Base-by-base conservation (phyloP, 1,140 invertebrate species). In the Telenomus remus region DNA sequence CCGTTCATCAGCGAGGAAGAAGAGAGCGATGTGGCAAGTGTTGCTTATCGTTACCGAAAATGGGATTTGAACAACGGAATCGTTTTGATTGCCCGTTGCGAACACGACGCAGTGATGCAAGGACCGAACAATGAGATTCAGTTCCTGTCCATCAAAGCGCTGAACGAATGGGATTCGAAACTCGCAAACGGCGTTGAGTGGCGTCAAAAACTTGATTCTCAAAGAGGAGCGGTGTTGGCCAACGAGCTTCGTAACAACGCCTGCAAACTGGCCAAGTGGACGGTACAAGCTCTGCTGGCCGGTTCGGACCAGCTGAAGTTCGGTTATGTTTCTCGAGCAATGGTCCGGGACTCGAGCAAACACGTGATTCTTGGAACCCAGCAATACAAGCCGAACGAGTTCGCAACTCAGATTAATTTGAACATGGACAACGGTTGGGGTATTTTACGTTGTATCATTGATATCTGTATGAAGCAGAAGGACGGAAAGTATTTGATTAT, bases 361-460 rank as follows among this genome's bases (percentile, higher is more conserved):
- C 98, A 99, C 85, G 96, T 98, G 10, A 98, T 99, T 70, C 89
- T 99, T 35, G 98, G 98, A 19, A 99, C 97, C 4, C 98, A 99
- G 86, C 98, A 99, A 85, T 99, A 98, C 87, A 98, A 98, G 83
- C 98, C 98, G 1, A 93, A 95, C 80, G 98, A 99, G 89, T 99
- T 99, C 88, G 98, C 98, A 6, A 96, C 95, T 3, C 98, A 99
- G 89, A 99, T 99, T 80, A 99, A 98, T 89, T 88, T 99, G 69
- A 99, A 98, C 83, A 98, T 99, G 97, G 98, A 99, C 84, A 99
- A 99, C 87, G 97, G 95, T 1, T 99, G 98, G 98, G 98, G 98
- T 68, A 96, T 99, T 54, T 88, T 99, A n/a, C 91, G 98, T 4
- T 99, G 97, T 84, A 98, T 99, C 76, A 95, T 99, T 82, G 98